A percentile compares a stretch with the other conserved stretches of the same genome.
Conservation (phyloP, 2,113 vertebrate species). For the Eublepharis macularius region DNA sequence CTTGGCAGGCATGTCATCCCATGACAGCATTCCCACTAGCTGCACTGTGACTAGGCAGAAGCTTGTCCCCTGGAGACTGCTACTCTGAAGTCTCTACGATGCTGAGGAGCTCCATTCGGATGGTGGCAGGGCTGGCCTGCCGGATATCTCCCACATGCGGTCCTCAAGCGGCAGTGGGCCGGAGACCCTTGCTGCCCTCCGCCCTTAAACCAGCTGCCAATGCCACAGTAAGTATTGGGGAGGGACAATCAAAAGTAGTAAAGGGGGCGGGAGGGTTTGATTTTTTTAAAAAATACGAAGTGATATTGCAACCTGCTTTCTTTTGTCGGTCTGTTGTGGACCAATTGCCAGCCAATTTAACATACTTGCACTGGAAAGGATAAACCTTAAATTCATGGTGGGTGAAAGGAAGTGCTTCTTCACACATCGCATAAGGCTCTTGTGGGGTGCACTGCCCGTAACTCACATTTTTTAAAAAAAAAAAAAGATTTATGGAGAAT, state of each 20-base stretch:
- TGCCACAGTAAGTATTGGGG: not conserved
- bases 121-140: not conserved
- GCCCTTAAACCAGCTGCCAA: no score
- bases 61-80: rapidly evolving
- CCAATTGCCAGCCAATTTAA: not conserved
- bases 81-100: no score
- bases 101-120: not conserved
- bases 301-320: no score
- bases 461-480: not conserved
- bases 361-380: no score
- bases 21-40: not conserved
- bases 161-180: rapidly evolving
- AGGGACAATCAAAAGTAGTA: rapidly evolving
- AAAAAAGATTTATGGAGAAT: no score
- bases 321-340: not conserved
- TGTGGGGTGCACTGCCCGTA: not conserved
- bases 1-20: not conserved
- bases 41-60: no score
- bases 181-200: not conserved
- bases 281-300: no score
- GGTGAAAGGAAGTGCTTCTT: not conserved
- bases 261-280: no score
- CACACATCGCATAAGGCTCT: not conserved
- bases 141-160: not conserved
- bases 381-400: not conserved